phyloP scores from a whole-genome alignment of 2,797 vertebrate genomes.

The Trichosurus vulpecula region DNA sequence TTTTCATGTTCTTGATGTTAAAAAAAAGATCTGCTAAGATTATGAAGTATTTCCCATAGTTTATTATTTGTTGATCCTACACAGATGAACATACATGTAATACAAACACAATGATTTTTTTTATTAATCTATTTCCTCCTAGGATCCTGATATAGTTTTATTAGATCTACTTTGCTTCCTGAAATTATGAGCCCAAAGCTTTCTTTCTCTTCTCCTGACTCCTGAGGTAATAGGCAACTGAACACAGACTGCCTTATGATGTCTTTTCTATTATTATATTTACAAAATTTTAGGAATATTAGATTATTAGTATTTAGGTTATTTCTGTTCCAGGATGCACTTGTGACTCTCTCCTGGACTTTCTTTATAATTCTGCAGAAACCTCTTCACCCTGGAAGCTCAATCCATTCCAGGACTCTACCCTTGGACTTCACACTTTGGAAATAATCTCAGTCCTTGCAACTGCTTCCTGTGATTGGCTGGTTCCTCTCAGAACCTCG shows the following conservation, averaged over 20 bases:
- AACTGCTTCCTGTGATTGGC: not conserved
- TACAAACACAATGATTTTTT: not conserved
- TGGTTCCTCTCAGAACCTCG: not conserved
- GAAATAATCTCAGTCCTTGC: not conserved
- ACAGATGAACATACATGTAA: not conserved
- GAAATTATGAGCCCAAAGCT: not conserved
- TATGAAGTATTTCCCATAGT: not conserved
- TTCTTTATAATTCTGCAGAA: not conserved
- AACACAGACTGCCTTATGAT: not conserved
- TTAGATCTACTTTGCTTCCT: not conserved
- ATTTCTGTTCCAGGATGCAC: not conserved
- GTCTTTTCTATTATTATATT: constrained; percentile 4
- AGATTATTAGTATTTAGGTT: not conserved
- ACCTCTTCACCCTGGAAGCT: not conserved
- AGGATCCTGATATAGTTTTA: not conserved
- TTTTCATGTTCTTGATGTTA: not conserved
- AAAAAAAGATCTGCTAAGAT: not conserved
- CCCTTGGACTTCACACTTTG: not conserved
- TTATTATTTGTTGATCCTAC: not conserved
- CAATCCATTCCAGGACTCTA: not conserved
- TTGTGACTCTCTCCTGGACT: not conserved
- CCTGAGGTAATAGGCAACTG: not conserved
- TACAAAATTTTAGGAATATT: not conserved
- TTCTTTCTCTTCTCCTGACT: not conserved
- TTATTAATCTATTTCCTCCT: not conserved